These are phyloP conservation scores for Ametastegia equiseti DNA, from an alignment of 2,888 invertebrate genomes.

Conservation along the genomic window DNA sequence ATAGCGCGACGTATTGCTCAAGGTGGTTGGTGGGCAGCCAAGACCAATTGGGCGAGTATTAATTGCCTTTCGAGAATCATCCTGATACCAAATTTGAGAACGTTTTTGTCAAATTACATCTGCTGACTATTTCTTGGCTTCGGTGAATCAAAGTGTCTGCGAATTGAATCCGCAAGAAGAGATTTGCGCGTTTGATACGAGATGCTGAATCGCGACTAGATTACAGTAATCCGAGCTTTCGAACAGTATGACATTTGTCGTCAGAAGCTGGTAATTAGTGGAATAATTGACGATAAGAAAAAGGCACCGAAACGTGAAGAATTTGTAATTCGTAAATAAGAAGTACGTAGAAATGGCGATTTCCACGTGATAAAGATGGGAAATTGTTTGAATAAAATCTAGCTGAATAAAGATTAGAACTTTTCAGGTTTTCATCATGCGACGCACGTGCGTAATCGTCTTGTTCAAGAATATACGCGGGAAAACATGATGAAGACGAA, in stretches of 20 bases:
- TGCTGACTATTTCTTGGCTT: not conserved
- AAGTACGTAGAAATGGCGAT: not conserved
- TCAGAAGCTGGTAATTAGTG: not conserved
- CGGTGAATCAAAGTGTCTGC: not conserved
- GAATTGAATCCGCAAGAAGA: not conserved
- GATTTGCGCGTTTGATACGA: not conserved
- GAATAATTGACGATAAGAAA: not conserved
- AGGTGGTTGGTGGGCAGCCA: not conserved
- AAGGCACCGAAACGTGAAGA: not conserved
- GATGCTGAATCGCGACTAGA: not conserved
- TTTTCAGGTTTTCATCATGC: not conserved
- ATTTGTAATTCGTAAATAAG: not conserved
- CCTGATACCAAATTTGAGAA: not conserved
- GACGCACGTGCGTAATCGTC: not conserved
- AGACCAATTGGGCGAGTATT: not conserved
- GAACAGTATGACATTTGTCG: not conserved
- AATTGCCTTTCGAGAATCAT: not conserved
- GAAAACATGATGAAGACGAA: not conserved
- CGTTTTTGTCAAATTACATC: not conserved
- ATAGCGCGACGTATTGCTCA: not conserved
- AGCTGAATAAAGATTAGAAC: not conserved
- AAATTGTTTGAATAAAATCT: not conserved
- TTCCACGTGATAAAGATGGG: not conserved
- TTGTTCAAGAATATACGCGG: not conserved
- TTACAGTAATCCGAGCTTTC: slow-evolving; percentile 3